A percentile compares a stretch with the other conserved stretches of the same genome.
Conservation (phyloP, 2,113 vertebrate species). For the Phalacrocorax aristotelis region DNA sequence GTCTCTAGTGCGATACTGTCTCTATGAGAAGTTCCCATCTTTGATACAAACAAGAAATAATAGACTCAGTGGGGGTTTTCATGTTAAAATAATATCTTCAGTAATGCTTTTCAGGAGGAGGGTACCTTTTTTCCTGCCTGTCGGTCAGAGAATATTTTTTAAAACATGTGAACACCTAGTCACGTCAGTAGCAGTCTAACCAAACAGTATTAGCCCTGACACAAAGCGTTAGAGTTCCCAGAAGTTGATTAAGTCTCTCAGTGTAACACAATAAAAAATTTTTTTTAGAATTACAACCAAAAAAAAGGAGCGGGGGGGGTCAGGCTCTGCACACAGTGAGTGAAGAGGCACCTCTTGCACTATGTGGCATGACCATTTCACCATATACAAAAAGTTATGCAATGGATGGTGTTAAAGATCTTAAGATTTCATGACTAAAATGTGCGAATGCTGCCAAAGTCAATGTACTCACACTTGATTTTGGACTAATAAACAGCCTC, state of each 20-base stretch:
- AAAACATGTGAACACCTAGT: neutral
- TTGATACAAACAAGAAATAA: neutral
- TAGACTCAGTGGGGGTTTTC: neutral
- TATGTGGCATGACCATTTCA: neutral
- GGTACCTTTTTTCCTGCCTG: neutral
- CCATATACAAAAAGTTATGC: neutral
- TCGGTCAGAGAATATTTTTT: neutral
- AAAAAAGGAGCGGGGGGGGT: rapidly evolving
- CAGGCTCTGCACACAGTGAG: neutral
- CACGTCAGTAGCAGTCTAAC: neutral
- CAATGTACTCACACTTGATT: neutral
- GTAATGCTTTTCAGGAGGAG: neutral
- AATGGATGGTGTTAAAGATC: neutral
- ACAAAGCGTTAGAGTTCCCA: neutral
- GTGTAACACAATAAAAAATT: neutral
- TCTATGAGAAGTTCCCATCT: neutral
- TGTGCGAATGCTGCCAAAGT: neutral
- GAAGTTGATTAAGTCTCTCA: neutral
- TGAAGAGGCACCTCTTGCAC: neutral
- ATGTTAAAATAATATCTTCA: neutral
- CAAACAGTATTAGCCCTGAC: neutral
- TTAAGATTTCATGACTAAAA: neutral
- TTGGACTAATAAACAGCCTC: neutral
- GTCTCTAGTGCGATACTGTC: neutral
- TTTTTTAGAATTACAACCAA: neutral